Conservation (phyloP, 2,113 vertebrate genomes). For the Sinocyclocheilus maitianheensis region DNA sequence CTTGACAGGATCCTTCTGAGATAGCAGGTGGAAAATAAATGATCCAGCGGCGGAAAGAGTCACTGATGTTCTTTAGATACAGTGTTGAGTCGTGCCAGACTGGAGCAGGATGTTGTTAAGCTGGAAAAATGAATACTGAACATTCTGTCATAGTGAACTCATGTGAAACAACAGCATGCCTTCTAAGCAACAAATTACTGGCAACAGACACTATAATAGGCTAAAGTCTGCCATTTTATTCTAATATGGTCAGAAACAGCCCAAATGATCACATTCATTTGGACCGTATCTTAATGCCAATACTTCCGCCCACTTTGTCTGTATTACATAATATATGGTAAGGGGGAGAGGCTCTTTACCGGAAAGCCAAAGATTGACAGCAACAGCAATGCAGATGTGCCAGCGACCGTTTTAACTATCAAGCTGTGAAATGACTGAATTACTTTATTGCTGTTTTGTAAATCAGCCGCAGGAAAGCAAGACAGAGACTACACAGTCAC, state of each 20-base stretch:
- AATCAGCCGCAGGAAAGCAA: neutral
- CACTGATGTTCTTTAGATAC: neutral
- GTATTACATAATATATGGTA: slow-evolving; percentile 23
- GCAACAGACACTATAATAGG: neutral
- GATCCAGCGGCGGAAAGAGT: neutral
- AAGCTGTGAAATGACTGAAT: slow-evolving; percentile 2
- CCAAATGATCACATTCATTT: neutral
- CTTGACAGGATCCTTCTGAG: neutral
- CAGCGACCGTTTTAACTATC: neutral
- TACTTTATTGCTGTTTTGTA: neutral
- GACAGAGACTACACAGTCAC: neutral
- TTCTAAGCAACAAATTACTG: neutral
- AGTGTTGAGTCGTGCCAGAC: neutral
- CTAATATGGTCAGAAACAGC: neutral
- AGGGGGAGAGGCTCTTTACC: neutral
- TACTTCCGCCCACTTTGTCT: neutral
- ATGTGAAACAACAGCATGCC: neutral
- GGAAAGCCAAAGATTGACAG: slow-evolving; percentile 12
- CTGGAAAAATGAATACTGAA: slow-evolving; percentile 9
- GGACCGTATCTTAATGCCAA: neutral
- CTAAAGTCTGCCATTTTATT: neutral
- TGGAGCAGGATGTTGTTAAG: neutral
- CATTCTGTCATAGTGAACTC: neutral
- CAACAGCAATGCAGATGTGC: neutral
- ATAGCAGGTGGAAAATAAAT: neutral